These are phyloP conservation scores for Platycheirus rosarum DNA, from an alignment of 2,888 invertebrate species.

Conservation along the genomic window DNA sequence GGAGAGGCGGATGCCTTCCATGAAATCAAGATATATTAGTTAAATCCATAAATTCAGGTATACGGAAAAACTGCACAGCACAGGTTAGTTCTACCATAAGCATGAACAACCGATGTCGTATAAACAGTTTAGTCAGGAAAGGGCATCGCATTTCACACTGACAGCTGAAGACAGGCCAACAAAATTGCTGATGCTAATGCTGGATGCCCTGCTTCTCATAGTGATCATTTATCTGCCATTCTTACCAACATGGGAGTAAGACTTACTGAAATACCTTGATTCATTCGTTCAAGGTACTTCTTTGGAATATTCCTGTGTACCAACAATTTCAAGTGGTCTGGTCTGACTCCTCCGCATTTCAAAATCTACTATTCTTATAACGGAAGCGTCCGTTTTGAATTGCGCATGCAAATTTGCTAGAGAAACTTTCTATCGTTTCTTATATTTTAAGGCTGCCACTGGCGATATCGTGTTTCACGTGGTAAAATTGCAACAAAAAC, in stretches of 20 bases:
- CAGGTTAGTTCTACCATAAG: too few species aligned
- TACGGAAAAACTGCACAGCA: too few species aligned
- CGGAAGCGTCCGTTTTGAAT: constrained; percentile 13
- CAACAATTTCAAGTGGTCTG: constrained; percentile 38
- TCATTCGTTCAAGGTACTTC: constrained; percentile 64
- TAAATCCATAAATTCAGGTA: too few species aligned
- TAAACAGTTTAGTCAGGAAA: constrained; percentile 42
- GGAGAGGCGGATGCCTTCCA: too few species aligned
- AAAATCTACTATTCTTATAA: constrained; percentile 47
- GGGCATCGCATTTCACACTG: constrained; percentile 62
- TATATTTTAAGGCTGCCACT: neutral
- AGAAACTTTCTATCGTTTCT: constrained; percentile 9
- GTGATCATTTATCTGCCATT: constrained; percentile 57
- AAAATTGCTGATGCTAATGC: constrained; percentile 24
- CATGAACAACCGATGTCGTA: too few species aligned
- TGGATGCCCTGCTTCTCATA: constrained; percentile 19
- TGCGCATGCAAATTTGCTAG: constrained; percentile 49
- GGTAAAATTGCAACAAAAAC: constrained; percentile 22
- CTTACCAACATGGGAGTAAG: constrained; percentile 2
- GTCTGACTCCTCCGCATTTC: constrained; percentile 8
- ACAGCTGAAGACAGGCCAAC: constrained; percentile 44
- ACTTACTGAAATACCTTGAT: neutral
- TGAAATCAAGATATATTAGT: too few species aligned
- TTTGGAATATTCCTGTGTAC: constrained; percentile 49
- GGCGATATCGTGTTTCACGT: constrained; percentile 50